phyloP scores from a whole-genome alignment of 2,113 vertebrate species.

The Probosciger aterrimus region DNA sequence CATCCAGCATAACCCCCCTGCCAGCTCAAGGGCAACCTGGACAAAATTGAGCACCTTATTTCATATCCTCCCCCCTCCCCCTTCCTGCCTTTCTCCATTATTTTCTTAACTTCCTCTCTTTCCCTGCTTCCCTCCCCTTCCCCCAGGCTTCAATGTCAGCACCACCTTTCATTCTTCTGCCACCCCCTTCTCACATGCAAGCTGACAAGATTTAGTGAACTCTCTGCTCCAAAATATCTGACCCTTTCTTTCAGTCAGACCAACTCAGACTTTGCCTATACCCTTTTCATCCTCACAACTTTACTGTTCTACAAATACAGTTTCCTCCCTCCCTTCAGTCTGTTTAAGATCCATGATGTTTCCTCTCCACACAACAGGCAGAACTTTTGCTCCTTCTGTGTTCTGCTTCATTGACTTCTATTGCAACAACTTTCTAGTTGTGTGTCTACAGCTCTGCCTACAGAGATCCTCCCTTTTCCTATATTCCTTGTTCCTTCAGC shows the following conservation, averaged over 20 bases:
- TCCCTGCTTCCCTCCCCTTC: background rate
- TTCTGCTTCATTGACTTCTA: background rate
- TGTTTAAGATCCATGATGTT: background rate
- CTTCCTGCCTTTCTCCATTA: slow-evolving; percentile 19
- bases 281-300: background rate
- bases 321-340: background rate
- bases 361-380: background rate
- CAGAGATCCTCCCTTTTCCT: background rate
- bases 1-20: background rate
- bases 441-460: background rate
- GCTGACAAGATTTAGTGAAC: slow-evolving; percentile 14
- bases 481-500: background rate
- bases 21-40: slow-evolving; percentile 36
- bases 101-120: slow-evolving; percentile 38
- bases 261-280: background rate
- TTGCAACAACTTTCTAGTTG: background rate
- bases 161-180: background rate
- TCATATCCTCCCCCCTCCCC: background rate
- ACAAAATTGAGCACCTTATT: slow-evolving; percentile 25
- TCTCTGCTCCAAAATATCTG: background rate
- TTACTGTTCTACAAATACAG: background rate
- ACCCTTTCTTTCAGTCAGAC: background rate
- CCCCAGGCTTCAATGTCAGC: slow-evolving; percentile 1
- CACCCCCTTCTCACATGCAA: background rate
- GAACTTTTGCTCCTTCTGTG: background rate